Evolutionary conservation across 2,888 invertebrate genomes (phyloP), one percentile per base, ranked within the genome.

Genomic region (Ennomos quercinarius): DNA sequence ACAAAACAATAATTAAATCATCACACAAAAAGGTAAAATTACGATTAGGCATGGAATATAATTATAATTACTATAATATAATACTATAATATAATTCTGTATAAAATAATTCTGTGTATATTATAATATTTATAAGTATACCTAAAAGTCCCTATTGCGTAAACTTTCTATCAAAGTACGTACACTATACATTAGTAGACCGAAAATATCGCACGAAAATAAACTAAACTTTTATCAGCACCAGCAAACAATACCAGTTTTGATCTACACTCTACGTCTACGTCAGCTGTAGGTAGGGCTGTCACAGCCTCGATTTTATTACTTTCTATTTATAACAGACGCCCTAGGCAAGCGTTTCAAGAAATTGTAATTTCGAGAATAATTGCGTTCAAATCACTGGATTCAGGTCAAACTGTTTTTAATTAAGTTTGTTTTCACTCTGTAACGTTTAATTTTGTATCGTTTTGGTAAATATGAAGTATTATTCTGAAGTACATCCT

Each of bases 281-380:
- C 11, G 45, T 10, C 13, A 9, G n/a, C 5, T 38, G 8, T 13
- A 9, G 27, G 6, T 40, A 53, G 45, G 53, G 53, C 40, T 46
- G 40, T 10, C 45, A 43, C 40, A 27, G 11, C 5, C 4, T 4
- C n/a, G 52, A 10, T 11, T 54, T 40, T 35, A 10, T 50, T 40
- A 41, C 4, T 38, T 38, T 49, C 47, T 37, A 36, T 41, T 35
- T 57, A 51, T 50, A 57, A 41, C 10, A 27, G 10, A 10, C 10
- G 38, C 37, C 37, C 34, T 17, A 42, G 46, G 46, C 47, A 44
- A 43, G 40, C 45, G 34, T 39, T 41, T 45, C 34, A 35, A 34
- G 39, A 45, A 40, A 34, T 39, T 53, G 45, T 53, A 52, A 48
- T 53, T 52, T 57, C 44, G 45, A 10, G 12, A 8, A n/a, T 46